phyloP scores from a whole-genome alignment of 2,888 invertebrate genomes.

The Caenorhabditis uteleia region DNA sequence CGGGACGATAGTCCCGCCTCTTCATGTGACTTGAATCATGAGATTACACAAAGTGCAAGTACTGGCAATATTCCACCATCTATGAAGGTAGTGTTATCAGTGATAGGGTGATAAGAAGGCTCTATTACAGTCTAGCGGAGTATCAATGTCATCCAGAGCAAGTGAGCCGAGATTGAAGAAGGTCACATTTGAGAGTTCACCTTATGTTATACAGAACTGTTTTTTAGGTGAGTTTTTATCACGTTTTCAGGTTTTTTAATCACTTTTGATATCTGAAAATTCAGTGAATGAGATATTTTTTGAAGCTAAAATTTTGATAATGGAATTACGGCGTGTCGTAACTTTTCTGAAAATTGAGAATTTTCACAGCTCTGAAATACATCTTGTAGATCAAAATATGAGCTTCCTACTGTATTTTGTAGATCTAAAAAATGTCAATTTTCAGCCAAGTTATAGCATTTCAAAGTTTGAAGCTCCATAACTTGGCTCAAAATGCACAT shows the following conservation, averaged over 20 bases:
- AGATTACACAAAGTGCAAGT: background rate
- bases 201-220: constrained; percentile 39
- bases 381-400: too few species aligned
- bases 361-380: too few species aligned
- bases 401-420: too few species aligned
- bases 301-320: too few species aligned
- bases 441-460: too few species aligned
- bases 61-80: background rate
- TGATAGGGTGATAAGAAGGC: too few species aligned
- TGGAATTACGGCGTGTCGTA: too few species aligned
- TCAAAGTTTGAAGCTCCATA: too few species aligned
- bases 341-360: too few species aligned
- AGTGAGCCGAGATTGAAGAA: constrained; percentile 36
- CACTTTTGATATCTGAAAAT: background rate
- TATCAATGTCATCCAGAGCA: constrained; percentile 19
- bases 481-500: too few species aligned
- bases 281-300: background rate
- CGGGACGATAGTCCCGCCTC: constrained; percentile 33
- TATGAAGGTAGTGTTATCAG: constrained; percentile 5
- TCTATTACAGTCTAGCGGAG: background rate
- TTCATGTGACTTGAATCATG: constrained; percentile 5
- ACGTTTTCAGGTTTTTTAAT: background rate
- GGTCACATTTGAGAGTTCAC: constrained; percentile 36
- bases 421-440: too few species aligned
- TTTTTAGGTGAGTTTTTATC: constrained; percentile 34